Percentiles rank a stretch among this genome's conserved stretches.
Conservation (phyloP, 2,888 invertebrate genomes). For the Parnassius orleans region DNA sequence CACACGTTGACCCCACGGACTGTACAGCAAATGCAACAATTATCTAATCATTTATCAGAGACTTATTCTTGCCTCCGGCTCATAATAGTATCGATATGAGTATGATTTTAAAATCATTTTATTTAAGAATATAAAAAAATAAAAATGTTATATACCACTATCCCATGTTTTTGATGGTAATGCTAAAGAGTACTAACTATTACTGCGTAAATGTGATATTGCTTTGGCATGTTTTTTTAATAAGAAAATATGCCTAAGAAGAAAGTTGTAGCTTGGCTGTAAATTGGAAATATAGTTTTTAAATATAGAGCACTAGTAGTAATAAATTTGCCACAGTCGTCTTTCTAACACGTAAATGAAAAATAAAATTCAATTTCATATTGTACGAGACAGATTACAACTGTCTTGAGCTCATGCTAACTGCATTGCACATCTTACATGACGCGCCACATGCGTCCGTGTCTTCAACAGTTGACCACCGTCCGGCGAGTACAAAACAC, state of each 20-base stretch:
- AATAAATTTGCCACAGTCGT: slow-evolving; percentile 8
- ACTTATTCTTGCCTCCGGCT: too few relatives aligned
- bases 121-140: too few relatives aligned
- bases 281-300: neutral
- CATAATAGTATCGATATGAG: too few relatives aligned
- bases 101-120: too few relatives aligned
- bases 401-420: slow-evolving; percentile 18
- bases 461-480: slow-evolving; percentile 69
- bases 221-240: too few relatives aligned
- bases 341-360: slow-evolving; percentile 20
- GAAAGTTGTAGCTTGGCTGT: neutral
- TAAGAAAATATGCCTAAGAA: neutral
- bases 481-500: slow-evolving; percentile 66
- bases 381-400: slow-evolving; percentile 20
- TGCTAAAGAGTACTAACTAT: too few relatives aligned
- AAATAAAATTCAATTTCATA: slow-evolving; percentile 23
- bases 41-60: too few relatives aligned
- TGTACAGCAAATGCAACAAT: too few relatives aligned
- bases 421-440: slow-evolving; percentile 17
- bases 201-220: too few relatives aligned
- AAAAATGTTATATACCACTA: too few relatives aligned
- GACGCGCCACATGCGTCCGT: slow-evolving; percentile 36
- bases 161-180: too few relatives aligned
- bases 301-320: neutral
- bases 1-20: too few relatives aligned